These are phyloP conservation scores for Malthinus seriepunctatus DNA, from an alignment of 2,888 invertebrate species.

Conservation along the genomic window DNA sequence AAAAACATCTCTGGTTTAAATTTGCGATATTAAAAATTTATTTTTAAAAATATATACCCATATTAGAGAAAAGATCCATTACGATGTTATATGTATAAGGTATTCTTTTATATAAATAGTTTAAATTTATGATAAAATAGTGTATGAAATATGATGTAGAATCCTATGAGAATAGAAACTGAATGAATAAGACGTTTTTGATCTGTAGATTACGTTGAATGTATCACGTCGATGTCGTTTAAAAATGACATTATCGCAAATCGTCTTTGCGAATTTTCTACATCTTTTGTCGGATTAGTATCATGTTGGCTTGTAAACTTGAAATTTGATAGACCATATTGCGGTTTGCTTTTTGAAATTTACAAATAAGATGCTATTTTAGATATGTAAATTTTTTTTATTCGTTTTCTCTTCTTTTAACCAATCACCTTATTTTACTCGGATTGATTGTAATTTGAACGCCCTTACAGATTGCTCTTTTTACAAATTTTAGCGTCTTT, in stretches of 20 bases:
- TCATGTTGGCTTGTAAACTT: conserved; percentile 25
- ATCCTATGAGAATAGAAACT: conserved; percentile 37
- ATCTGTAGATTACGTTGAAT: conserved; percentile 37
- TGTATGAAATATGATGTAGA: conserved; percentile 33
- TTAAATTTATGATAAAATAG: conserved; percentile 21
- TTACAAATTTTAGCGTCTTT: too few species aligned
- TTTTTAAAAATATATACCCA: too few species aligned
- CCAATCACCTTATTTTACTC: too few species aligned
- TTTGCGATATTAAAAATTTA: too few species aligned
- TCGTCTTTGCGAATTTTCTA: conserved; percentile 29
- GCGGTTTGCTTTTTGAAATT: conserved; percentile 17
- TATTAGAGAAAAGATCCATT: too few species aligned
- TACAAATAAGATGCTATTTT: conserved; percentile 38
- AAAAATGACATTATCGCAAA: conserved; percentile 39
- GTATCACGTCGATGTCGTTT: conserved; percentile 40
- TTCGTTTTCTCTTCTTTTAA: background rate
- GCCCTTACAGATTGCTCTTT: too few species aligned
- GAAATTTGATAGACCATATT: conserved; percentile 38
- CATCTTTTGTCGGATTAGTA: conserved; percentile 31
- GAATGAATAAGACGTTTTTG: conserved; percentile 34
- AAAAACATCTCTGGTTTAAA: too few species aligned
- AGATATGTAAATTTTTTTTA: conserved; percentile 37
- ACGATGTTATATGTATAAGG: too few species aligned
- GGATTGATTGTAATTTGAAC: too few species aligned
- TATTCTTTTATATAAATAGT: too few species aligned